Percentiles rank a stretch among this genome's conserved stretches.
Conservation (phyloP, 2,113 vertebrate genomes). For the Anolis sagrei region DNA sequence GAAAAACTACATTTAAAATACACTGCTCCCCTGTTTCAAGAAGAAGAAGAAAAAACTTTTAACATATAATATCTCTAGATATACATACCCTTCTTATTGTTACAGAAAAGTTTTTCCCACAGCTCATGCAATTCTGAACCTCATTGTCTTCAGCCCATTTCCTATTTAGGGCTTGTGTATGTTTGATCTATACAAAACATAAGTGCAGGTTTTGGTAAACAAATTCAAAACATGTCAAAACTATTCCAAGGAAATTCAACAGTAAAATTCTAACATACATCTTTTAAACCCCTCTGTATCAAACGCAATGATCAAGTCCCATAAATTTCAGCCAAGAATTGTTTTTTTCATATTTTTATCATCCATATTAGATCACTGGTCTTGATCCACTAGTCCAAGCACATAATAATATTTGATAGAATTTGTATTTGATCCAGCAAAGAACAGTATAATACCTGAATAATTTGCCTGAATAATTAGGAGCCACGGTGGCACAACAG, state of each 20-base stretch:
- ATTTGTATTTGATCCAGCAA: not conserved
- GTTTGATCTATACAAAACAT: slow-evolving; percentile 87
- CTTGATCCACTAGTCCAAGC: not conserved
- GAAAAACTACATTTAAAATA: slow-evolving; percentile 18
- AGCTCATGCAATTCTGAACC: slow-evolving; percentile 97
- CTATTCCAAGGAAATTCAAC: not conserved
- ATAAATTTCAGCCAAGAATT: not conserved
- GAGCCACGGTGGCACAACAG: no score
- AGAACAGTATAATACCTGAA: not conserved
- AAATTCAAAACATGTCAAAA: not conserved
- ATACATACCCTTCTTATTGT: slow-evolving; percentile 91
- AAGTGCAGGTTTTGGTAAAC: not conserved
- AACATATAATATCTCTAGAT: slow-evolving; percentile 3
- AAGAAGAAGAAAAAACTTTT: not conserved
- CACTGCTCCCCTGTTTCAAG: slow-evolving; percentile 5
- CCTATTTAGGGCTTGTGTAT: slow-evolving; percentile 92
- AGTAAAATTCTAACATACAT: not conserved
- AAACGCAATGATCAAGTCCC: not conserved
- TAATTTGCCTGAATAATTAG: no score
- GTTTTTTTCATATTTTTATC: not conserved
- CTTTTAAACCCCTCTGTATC: not conserved
- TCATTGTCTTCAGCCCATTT: slow-evolving; percentile 98
- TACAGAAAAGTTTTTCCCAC: slow-evolving; percentile 93
- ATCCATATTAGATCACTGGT: not conserved
- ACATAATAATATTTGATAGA: not conserved